Percentiles rank a stretch among this genome's conserved stretches.
Evolutionary conservation across 1,140 invertebrate genomes (phyloP).

Genomic region (Bombus difficillimus): DNA sequence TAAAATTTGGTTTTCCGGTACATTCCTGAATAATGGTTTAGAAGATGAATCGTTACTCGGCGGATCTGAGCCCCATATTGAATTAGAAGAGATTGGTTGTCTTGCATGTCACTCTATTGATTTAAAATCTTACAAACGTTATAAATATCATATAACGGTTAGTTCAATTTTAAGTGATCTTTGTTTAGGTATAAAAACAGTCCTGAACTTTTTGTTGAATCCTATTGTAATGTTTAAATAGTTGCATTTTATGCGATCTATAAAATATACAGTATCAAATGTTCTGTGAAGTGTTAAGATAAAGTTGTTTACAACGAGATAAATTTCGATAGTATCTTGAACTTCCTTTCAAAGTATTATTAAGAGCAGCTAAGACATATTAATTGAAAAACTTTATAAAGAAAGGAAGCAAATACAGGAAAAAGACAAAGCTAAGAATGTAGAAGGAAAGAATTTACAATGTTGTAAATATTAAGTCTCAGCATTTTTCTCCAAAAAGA

Average conservation of each 20-base stretch:
- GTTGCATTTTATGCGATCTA: constrained; percentile 40
- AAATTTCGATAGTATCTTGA: neutral
- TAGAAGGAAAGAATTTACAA: neutral
- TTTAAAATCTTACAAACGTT: constrained; percentile 82
- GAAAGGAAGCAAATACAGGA: neutral
- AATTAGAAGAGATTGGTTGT: constrained; percentile 87
- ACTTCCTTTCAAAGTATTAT: neutral
- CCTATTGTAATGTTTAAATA: constrained; percentile 89
- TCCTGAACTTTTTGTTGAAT: constrained; percentile 90
- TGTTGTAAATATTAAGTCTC: constrained; percentile 4
- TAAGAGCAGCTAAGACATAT: neutral
- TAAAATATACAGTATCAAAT: neutral
- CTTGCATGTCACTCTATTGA: constrained; percentile 85
- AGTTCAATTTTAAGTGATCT: constrained; percentile 84
- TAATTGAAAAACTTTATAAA: neutral
- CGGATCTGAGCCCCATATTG: constrained; percentile 83
- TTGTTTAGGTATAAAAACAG: constrained; percentile 86
- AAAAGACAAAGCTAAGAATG: neutral
- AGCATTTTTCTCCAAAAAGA: neutral
- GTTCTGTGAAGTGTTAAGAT: neutral
- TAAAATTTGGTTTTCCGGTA: constrained; percentile 88
- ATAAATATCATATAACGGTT: constrained; percentile 79
- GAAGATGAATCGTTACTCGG: constrained; percentile 83
- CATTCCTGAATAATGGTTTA: constrained; percentile 78
- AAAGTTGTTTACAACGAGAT: constrained; percentile 8